A percentile compares a stretch with the other conserved stretches of the same genome.
Conservation (phyloP, 2,888 invertebrate genomes). For the Sepiola atlantica region DNA sequence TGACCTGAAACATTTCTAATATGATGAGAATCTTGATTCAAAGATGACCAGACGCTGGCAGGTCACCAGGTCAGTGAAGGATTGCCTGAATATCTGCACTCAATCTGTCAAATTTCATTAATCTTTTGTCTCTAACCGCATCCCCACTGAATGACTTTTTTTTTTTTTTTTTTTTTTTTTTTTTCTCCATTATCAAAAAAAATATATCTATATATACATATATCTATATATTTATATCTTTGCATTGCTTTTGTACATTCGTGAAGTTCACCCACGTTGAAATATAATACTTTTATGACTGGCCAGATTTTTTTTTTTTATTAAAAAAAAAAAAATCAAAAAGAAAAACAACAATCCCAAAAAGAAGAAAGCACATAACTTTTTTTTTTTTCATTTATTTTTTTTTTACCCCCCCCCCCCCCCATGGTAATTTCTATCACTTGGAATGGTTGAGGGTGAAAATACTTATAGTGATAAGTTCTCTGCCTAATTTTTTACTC, state of each 20-base stretch:
- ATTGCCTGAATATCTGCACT: conserved; percentile 16
- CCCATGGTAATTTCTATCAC: neutral
- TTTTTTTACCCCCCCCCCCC: no score
- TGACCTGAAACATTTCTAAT: conserved; percentile 32
- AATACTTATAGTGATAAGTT: neutral
- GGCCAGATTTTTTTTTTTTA: neutral
- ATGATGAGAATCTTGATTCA: neutral
- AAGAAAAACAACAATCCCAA: neutral
- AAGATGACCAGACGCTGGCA: neutral
- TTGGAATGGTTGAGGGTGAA: neutral
- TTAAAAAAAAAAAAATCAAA: neutral
- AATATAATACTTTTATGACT: neutral
- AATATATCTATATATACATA: neutral
- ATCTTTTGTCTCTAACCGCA: neutral
- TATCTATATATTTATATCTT: conserved; percentile 22
- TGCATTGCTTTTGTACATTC: neutral
- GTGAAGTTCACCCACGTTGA: neutral
- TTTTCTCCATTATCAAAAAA: neutral
- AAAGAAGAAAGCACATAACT: neutral
- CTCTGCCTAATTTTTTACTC: neutral
- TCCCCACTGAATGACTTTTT: no score
- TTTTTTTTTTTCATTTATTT: neutral
- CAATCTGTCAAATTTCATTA: neutral
- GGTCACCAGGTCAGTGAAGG: neutral
- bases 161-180: neutral